Base-by-base conservation (phyloP, 1,140 invertebrate genomes). In the Parasteatoda tepidariorum region DNA sequence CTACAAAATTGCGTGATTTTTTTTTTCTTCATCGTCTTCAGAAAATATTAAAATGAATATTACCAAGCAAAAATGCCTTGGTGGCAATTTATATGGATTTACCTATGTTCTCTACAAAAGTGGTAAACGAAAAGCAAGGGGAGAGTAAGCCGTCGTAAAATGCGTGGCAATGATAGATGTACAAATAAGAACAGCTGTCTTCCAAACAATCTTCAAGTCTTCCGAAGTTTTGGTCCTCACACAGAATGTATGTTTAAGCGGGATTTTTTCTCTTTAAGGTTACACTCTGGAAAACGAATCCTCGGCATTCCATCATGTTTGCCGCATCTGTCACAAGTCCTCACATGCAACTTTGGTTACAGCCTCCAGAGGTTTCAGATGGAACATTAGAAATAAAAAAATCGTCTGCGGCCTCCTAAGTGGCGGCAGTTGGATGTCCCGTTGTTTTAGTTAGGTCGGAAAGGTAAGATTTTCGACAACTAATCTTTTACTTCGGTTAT, bases 281-380 rank as follows among this genome's bases (percentile, higher is more conserved):
- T 11, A 30, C 22, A 6, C 30, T n/a, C 7, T 38, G 28, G 24
- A 41, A 71, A 71, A 26, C 41, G 68, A 71, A 71, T 71, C 68
- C 48, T 22, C 31, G 28, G 62, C 74, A 78, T 78, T 78, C 74
- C 74, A 78, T 78, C 74, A 78, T 78, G 48, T 66, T 64, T 28
- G 5, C 34, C 28, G 74, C 62, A 31, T 34, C 74, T 78, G 74
- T 66, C 74, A 78, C 61, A 48, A 31, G 74, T 55, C 28, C 74
- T 75, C 41, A 61, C 57, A 55, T 57, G 54, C 59, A 61, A 48
- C 38, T 48, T 48, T 48, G 18, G 38, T 48, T 48, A 13, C 9
- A 9, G 38, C 38, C 38, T 48, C 22, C n/a, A 13, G n/a, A 61
- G 9, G 22, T 26, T 26, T 4, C 59, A 61, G 22, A 61, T 61